A percentile compares a stretch with the other conserved stretches of the same genome.
Conservation (phyloP, 1,140 invertebrate species). For the Pollicipes pollicipes region DNA sequence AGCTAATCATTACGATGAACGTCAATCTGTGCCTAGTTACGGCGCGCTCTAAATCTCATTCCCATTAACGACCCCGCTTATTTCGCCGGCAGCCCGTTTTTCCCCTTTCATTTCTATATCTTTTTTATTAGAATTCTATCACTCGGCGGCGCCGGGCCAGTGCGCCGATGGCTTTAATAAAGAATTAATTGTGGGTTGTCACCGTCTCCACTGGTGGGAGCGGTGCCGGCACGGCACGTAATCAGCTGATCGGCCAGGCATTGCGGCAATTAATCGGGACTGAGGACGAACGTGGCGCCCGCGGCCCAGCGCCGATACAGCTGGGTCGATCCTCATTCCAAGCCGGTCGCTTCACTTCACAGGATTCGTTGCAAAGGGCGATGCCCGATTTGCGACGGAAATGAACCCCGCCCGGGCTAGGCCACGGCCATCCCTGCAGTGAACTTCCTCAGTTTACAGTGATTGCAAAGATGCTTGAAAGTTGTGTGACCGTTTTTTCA, state of each 20-base stretch:
- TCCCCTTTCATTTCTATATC: neutral
- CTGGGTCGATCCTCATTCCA: no score
- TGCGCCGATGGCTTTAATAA: neutral
- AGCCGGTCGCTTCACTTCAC: no score
- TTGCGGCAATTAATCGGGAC: neutral
- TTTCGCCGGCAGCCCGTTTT: neutral
- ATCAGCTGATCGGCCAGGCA: neutral
- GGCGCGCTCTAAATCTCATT: neutral
- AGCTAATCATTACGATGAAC: neutral
- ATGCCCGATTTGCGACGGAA: no score
- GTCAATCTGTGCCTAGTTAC: neutral
- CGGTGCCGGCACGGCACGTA: neutral
- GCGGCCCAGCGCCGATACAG: no score
- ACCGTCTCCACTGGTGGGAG: neutral
- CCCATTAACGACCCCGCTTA: neutral
- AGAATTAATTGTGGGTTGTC: conserved; percentile 2
- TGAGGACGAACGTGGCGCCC: no score
- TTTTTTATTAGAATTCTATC: neutral
- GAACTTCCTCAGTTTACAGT: no score
- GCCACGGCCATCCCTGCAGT: no score
- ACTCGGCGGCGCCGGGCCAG: neutral
- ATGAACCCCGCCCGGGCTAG: no score
- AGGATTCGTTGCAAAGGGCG: no score
- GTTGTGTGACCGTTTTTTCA: no score
- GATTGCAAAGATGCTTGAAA: no score